A percentile compares a stretch with the other conserved stretches of the same genome.
phyloP scores from a whole-genome alignment of 2,797 vertebrate species.

The Eremophila alpestris region DNA sequence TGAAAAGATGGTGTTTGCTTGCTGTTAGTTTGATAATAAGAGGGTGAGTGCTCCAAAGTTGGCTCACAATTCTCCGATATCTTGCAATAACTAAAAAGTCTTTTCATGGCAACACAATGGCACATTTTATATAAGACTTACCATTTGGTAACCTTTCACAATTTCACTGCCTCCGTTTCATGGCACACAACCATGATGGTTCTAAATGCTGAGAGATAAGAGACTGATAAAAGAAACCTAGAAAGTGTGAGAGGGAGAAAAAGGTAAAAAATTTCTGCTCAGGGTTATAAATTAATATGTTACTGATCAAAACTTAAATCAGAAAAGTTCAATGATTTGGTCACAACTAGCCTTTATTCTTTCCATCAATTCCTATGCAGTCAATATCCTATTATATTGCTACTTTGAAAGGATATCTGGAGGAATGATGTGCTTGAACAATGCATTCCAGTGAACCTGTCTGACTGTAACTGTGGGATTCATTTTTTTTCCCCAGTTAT shows the following conservation, averaged over 20 bases:
- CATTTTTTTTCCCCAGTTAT: background rate
- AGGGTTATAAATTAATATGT: constrained; percentile 77
- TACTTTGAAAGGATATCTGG: constrained; percentile 62
- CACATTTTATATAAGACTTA: constrained; percentile 37
- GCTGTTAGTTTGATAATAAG: constrained; percentile 36
- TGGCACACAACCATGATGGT: background rate
- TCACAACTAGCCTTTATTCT: constrained; percentile 77
- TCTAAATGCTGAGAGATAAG: constrained; percentile 4
- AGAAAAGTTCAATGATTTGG: constrained; percentile 70
- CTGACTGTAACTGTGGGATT: background rate
- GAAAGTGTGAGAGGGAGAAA: background rate
- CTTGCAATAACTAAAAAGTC: constrained; percentile 21
- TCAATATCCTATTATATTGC: constrained; percentile 82
- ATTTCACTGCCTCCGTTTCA: constrained; percentile 11
- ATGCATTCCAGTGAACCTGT: background rate
- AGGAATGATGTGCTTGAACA: background rate
- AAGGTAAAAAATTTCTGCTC: constrained; percentile 32
- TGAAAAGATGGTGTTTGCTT: constrained; percentile 41
- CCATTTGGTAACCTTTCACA: constrained; percentile 32
- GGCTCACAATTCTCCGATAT: background rate
- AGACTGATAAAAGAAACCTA: background rate
- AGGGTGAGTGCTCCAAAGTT: constrained; percentile 9
- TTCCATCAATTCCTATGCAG: constrained; percentile 78
- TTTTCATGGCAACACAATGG: constrained; percentile 47
- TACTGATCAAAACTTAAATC: constrained; percentile 78